Conservation (phyloP, 2,797 vertebrate species). For the Cheirogaleus major region DNA sequence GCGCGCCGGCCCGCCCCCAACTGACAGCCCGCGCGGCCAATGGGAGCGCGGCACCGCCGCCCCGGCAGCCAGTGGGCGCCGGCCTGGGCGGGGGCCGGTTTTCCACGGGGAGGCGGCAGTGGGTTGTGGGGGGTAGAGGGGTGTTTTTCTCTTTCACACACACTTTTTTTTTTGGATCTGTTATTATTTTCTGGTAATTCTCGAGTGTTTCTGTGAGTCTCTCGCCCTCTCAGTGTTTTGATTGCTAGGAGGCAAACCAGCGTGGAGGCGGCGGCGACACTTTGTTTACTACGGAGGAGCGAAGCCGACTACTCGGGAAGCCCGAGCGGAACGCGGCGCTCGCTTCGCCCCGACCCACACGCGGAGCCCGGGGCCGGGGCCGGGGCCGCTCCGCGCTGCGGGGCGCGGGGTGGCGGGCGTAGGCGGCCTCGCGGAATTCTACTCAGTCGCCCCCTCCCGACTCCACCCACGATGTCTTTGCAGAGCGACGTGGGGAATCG, state of each 20-base stretch:
- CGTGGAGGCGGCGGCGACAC: constrained; percentile 88
- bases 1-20: constrained; percentile 84
- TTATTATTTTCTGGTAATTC: constrained; percentile 68
- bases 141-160: constrained; percentile 67
- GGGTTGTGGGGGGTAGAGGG: constrained; percentile 76
- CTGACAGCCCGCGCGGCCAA: constrained; percentile 86
- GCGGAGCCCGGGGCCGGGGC: constrained; percentile 55
- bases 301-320: constrained; percentile 21
- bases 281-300: constrained; percentile 79
- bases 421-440: constrained; percentile 17
- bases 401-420: not conserved
- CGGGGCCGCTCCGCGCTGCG: not conserved
- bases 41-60: constrained; percentile 63
- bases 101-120: constrained; percentile 81
- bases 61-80: constrained; percentile 54
- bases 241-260: constrained; percentile 81
- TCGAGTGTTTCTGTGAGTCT: constrained; percentile 60
- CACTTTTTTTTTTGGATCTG: not conserved
- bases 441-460: not conserved
- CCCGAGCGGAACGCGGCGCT: not conserved
- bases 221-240: constrained; percentile 71
- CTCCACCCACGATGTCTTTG: constrained; percentile 29
- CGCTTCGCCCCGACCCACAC: not conserved
- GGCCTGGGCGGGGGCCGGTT: constrained; percentile 80
- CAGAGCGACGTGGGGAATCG: not conserved